Percentiles rank a stretch among this genome's conserved stretches.
Evolutionary conservation across 1,140 invertebrate genomes (phyloP).

Genomic region (Atta texana): DNA sequence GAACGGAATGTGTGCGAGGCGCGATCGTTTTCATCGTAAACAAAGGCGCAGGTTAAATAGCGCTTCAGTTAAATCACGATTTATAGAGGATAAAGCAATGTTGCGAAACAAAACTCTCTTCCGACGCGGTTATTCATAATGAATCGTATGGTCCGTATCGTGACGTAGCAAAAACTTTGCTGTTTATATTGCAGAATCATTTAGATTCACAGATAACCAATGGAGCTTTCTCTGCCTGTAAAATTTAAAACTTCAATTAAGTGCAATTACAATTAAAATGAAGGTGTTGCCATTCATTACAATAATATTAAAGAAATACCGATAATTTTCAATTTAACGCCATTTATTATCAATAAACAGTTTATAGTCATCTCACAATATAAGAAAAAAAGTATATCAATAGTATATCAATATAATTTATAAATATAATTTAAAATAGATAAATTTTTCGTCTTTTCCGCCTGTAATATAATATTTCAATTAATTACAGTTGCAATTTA

Average conservation of each 20-base stretch:
- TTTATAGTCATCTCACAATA: neutral
- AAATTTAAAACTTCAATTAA: neutral
- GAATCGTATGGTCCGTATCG: conserved; percentile 2
- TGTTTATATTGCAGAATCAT: conserved; percentile 1
- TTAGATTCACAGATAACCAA: conserved; percentile 9
- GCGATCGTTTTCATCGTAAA: conserved; percentile 66
- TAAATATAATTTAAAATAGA: neutral
- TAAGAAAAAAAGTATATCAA: neutral
- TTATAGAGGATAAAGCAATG: conserved; percentile 49
- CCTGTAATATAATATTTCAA: neutral
- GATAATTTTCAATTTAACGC: neutral
- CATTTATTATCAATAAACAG: neutral
- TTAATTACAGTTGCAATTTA: conserved; percentile 15
- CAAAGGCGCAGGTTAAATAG: conserved; percentile 71
- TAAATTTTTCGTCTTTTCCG: neutral
- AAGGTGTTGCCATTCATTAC: neutral
- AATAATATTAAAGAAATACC: neutral
- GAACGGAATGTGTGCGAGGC: conserved; percentile 49
- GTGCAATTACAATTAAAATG: neutral
- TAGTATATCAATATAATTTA: neutral
- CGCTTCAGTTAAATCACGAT: conserved; percentile 53
- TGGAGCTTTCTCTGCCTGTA: neutral
- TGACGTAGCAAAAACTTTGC: neutral
- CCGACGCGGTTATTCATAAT: conserved; percentile 27
- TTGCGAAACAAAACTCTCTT: conserved; percentile 43